A percentile compares a stretch with the other conserved stretches of the same genome.
Evolutionary conservation across 2,888 invertebrate genomes (phyloP).

Genomic region (Pollenia amentaria): DNA sequence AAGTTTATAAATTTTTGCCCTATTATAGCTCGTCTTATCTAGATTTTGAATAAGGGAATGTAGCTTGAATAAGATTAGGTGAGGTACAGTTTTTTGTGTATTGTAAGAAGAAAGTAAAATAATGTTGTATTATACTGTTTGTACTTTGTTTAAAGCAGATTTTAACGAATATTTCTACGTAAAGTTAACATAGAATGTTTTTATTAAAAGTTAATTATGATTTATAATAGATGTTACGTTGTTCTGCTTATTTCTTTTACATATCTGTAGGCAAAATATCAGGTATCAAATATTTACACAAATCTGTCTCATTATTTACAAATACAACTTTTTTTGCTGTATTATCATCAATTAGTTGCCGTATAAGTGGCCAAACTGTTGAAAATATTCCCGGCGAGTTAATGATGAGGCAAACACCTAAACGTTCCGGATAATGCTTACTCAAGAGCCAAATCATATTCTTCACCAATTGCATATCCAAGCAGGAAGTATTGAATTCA

Average conservation of each 20-base stretch:
- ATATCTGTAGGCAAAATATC: conserved; percentile 90
- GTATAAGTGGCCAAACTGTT: conserved; percentile 91
- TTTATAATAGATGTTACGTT: not conserved
- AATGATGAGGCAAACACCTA: conserved; percentile 90
- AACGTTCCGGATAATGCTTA: conserved; percentile 91
- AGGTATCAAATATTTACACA: conserved; percentile 91
- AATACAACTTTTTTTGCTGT: conserved; percentile 91
- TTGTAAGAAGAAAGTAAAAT: conserved; percentile 7
- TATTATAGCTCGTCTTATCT: not conserved
- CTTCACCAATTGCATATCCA: conserved; percentile 93
- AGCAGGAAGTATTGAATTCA: conserved; percentile 89
- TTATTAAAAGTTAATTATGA: not conserved
- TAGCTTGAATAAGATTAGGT: conserved; percentile 11
- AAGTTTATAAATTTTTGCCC: not conserved
- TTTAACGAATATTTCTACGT: not conserved
- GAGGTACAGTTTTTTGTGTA: conserved; percentile 30
- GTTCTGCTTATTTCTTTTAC: conserved; percentile 80
- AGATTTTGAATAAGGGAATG: conserved; percentile 21
- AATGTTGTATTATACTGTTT: conserved; percentile 13
- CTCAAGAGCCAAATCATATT: conserved; percentile 91
- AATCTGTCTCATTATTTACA: conserved; percentile 88
- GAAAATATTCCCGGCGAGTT: conserved; percentile 91
- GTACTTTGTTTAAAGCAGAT: conserved; percentile 2
- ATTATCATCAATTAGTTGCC: conserved; percentile 91
- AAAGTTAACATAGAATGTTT: not conserved